Conservation (phyloP, 1,140 invertebrate genomes). For the Pinna nobilis region DNA sequence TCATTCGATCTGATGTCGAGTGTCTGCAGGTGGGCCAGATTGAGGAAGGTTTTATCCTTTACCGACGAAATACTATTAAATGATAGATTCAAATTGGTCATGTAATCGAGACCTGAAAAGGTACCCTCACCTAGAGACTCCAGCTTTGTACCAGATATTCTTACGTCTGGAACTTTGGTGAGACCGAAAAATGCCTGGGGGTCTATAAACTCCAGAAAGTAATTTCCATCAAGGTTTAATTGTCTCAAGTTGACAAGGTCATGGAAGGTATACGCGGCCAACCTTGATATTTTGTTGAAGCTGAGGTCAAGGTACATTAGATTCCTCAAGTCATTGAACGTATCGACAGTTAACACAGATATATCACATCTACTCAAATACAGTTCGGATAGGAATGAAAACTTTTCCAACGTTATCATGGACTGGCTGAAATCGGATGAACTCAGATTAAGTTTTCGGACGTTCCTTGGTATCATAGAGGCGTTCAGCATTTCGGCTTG, state of each 20-base stretch:
- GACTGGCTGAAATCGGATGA: neutral
- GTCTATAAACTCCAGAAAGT: conserved; percentile 4
- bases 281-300: conserved; percentile 17
- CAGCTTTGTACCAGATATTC: conserved; percentile 9
- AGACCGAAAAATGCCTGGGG: conserved; percentile 33
- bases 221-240: conserved; percentile 30
- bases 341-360: neutral
- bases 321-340: conserved; percentile 7
- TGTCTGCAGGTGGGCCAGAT: conserved; percentile 9
- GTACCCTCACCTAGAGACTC: neutral
- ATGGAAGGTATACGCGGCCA: conserved; percentile 6
- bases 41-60: conserved; percentile 23
- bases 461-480: neutral
- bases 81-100: conserved; percentile 34
- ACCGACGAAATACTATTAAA: conserved; percentile 31
- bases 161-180: neutral
- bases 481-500: neutral
- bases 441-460: conserved; percentile 8
- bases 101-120: conserved; percentile 21
- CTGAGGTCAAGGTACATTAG: conserved; percentile 26
- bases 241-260: conserved; percentile 5
- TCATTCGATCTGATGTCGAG: conserved; percentile 40
- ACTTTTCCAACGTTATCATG: neutral
- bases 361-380: conserved; percentile 1
- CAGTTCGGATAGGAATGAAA: neutral